phyloP scores from a whole-genome alignment of 2,888 invertebrate species.

The Eilema sororculum region DNA sequence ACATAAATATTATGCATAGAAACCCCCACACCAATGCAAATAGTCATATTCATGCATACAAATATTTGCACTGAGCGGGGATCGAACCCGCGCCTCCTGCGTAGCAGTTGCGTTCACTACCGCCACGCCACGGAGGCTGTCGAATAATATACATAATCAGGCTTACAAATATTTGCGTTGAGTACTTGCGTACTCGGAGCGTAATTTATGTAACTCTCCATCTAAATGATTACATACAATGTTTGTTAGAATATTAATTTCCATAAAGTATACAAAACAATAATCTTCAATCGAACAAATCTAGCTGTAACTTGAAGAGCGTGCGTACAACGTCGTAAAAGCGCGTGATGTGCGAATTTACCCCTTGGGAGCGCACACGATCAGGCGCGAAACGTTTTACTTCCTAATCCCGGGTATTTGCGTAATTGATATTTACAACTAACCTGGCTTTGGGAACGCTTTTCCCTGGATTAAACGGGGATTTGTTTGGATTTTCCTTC shows the following conservation, averaged over 20 bases:
- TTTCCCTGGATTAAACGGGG: conserved; percentile 77
- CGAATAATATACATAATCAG: too few species aligned
- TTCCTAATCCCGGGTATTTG: conserved; percentile 78
- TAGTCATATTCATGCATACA: too few species aligned
- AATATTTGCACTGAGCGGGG: too few species aligned
- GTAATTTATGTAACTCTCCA: neutral
- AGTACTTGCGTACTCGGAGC: too few species aligned
- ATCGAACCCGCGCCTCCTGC: too few species aligned
- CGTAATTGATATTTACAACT: conserved; percentile 87
- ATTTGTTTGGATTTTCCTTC: conserved; percentile 81
- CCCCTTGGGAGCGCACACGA: conserved; percentile 56
- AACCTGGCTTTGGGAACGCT: conserved; percentile 82
- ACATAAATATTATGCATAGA: too few species aligned
- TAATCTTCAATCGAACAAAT: conserved; percentile 1
- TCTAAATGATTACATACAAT: neutral
- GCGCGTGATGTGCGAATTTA: conserved; percentile 48
- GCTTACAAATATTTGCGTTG: too few species aligned
- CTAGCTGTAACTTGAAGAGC: conserved; percentile 4
- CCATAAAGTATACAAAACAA: neutral
- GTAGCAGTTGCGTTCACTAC: too few species aligned
- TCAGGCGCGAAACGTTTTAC: conserved; percentile 59
- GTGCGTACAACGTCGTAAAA: conserved; percentile 28
- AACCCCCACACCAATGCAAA: too few species aligned
- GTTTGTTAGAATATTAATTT: neutral
- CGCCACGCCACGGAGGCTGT: too few species aligned